Evolutionary conservation across 2,888 invertebrate genomes (phyloP), one percentile per base, ranked within the genome.

Genomic region (Cryptus viduatorius): DNA sequence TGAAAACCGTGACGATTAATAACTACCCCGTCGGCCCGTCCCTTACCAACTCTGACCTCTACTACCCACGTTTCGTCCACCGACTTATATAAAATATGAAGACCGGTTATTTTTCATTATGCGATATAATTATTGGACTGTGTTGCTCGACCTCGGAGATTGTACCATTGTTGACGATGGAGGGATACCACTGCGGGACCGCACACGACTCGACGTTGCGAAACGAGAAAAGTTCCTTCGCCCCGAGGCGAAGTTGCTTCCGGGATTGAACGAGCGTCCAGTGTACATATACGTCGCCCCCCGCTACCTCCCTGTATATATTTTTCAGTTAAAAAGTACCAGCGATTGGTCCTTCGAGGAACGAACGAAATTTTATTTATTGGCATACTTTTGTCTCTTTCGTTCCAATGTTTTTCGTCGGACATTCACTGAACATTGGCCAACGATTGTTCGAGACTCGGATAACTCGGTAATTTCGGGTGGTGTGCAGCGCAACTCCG

Each of bases 31-130:
- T 19, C 42, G n/a, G 4, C 4, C 56, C 56, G 4, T 19, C 16
- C 56, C 19, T 16, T 8, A 72, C 72, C 3, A 12, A n/a, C 44
- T 56, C 72, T 29, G 44, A 42, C 72, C 72, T 24, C 29, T n/a
- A 14, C 24, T 24, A 31, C 42, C 42, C 14, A n/a, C 65, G 56
- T 29, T 65, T 44, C 50, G 29, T 19, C 76, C 79, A 78, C 59
- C 46, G 64, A 61, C 82, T 61, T 82, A 84, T 86, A 69, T 37
- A 69, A 89, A 87, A 87, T 86, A 89, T 89, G 89, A 87, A 88
- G 83, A 85, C 84, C 83, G 80, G 88, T 89, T 89, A 87, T 89
- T 89, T 90, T 89, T 89, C 88, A 87, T 88, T 87, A 86, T 75
- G 79, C 84, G 79, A 88, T 87, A 87, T 88, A 90, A 90, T 90